phyloP scores from a whole-genome alignment of 2,113 vertebrate species.

The Lycaon pictus region DNA sequence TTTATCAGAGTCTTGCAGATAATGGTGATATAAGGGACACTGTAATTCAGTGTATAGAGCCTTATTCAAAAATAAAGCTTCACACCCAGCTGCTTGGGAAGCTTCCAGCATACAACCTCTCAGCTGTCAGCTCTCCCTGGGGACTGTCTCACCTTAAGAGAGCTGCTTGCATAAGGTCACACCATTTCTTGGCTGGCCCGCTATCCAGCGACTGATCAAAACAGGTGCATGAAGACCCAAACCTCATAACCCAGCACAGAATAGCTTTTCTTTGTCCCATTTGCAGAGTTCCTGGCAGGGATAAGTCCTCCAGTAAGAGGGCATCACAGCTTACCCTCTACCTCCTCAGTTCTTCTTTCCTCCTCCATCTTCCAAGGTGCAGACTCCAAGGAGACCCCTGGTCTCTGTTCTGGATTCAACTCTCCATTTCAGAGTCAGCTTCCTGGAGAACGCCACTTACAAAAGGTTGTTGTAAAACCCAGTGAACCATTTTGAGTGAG shows the following conservation, averaged over 20 bases:
- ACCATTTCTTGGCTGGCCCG: not conserved
- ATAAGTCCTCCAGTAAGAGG: rapidly evolving
- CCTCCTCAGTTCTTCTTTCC: not conserved
- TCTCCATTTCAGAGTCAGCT: not conserved
- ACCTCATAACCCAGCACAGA: rapidly evolving
- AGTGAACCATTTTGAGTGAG: not conserved
- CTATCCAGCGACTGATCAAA: not conserved
- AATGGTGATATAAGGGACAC: rapidly evolving
- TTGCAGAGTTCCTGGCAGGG: not conserved
- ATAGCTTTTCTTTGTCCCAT: rapidly evolving
- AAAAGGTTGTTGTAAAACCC: not conserved
- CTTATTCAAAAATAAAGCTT: not conserved
- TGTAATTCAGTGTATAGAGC: too few relatives aligned
- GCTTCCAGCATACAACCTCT: rapidly evolving
- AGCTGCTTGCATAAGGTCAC: not conserved
- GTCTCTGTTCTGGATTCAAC: not conserved
- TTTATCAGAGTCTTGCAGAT: not conserved
- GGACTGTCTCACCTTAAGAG: not conserved
- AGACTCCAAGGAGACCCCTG: not conserved
- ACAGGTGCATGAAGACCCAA: not conserved
- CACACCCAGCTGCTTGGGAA: not conserved
- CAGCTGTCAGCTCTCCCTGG: not conserved
- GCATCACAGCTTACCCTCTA: not conserved
- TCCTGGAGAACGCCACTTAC: not conserved
- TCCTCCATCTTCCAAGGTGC: not conserved